phyloP scores from a whole-genome alignment of 2,888 invertebrate species.

The Nephrocerus scutellatus region DNA sequence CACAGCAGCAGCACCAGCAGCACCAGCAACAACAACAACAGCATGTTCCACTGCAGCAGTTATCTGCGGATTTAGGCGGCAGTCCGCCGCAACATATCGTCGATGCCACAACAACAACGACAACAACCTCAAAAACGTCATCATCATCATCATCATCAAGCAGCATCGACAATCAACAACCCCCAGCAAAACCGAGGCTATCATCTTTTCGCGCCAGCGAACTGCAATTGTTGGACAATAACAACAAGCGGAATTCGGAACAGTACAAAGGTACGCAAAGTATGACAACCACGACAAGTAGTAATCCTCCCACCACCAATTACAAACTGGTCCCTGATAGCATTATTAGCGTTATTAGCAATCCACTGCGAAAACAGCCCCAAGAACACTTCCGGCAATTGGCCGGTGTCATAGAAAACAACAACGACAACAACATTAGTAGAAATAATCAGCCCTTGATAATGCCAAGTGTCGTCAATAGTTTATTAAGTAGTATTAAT shows the following conservation, averaged over 20 bases:
- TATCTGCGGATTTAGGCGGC: conserved; percentile 32
- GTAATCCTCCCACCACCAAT: too few species aligned
- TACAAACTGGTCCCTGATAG: too few species aligned
- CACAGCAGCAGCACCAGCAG: conserved; percentile 28
- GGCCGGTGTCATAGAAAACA: conserved; percentile 26
- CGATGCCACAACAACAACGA: conserved; percentile 21
- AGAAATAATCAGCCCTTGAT: conserved; percentile 7
- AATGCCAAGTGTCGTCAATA: conserved; percentile 3
- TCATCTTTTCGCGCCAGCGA: conserved; percentile 47
- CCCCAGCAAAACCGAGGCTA: conserved; percentile 45
- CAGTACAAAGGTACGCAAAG: background rate
- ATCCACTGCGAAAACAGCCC: background rate
- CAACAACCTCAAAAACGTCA: conserved; percentile 12
- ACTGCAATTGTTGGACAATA: conserved; percentile 31
- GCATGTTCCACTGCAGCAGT: conserved; percentile 37
- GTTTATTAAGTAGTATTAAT: conserved; percentile 9
- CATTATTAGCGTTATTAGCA: conserved; percentile 5
- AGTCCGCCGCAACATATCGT: conserved; percentile 26
- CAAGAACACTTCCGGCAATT: conserved; percentile 23
- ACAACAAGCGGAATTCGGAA: conserved; percentile 4
- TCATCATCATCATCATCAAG: conserved; percentile 19
- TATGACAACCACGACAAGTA: too few species aligned
- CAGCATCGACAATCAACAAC: conserved; percentile 23
- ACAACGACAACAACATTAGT: conserved; percentile 19
- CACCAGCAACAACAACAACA: conserved; percentile 31